Evolutionary conservation across 2,797 vertebrate genomes (phyloP), one percentile per base, ranked within the genome.

Genomic region (Pseudopleuronectes americanus): DNA sequence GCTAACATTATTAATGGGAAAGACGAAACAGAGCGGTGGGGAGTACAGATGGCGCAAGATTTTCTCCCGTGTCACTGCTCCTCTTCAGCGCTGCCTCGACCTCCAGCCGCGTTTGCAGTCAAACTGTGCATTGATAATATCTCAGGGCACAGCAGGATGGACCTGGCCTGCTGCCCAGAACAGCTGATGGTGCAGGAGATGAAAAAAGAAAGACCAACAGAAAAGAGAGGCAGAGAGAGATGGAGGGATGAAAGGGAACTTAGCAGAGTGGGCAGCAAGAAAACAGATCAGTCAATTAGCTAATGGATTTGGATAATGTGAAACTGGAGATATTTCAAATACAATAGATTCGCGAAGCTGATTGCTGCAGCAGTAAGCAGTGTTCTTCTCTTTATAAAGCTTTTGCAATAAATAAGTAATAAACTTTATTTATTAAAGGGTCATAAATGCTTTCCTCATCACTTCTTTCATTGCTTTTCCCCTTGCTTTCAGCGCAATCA

Each of bases 41-140:
- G 16, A 67, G 14, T 13, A 59, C 8, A 74, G 45, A 71, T 28
- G 68, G 64, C 23, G 58, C 57, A 55, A 22, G 21, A 59, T 58
- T 71, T 78, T 38, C 31, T 72, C 38, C 36, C 61, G 63, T 87
- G 72, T 85, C 49, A 51, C 43, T 67, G 72, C 51, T 45, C 54
- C 51, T 67, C 69, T 65, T 71, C 36, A 62, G 28, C 14, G 16
- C n/a, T 41, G 47, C 13, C 71, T 63, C 57, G 48, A 31, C 53
- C 53, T 45, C 23, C 21, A 36, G 56, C 51, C 63, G 57, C 79
- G 69, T 90, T 80, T 86, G 80, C 76, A 81, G 80, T 88, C 80
- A 82, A 76, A 81, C 77, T 89, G 79, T 73, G 74, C 83, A 83
- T 85, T 88, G 87, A 90, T 85, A 85, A 90, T 80, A 90, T 81